phyloP scores from a whole-genome alignment of 1,140 invertebrate genomes.

The Aricia agestis region DNA sequence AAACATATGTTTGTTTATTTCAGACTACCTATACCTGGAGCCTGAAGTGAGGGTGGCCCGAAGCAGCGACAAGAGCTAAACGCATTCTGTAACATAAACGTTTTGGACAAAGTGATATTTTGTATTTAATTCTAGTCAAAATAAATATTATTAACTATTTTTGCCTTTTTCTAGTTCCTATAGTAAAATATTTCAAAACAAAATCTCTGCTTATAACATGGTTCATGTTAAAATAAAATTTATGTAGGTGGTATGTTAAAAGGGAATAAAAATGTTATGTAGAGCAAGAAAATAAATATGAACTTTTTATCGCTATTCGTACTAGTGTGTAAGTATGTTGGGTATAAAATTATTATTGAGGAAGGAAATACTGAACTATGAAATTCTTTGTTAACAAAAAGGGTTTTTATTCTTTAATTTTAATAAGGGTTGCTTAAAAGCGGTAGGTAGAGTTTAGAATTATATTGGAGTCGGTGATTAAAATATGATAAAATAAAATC shows the following conservation, averaged over 20 bases:
- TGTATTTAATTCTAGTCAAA: conserved; percentile 12
- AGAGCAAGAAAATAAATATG: conserved; percentile 15
- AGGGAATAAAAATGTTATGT: neutral
- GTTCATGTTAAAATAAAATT: conserved; percentile 1
- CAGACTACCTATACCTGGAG: conserved; percentile 43
- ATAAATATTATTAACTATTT: conserved; percentile 18
- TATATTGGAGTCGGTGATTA: too few species aligned
- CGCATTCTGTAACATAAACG: conserved; percentile 22
- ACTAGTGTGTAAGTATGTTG: conserved; percentile 23
- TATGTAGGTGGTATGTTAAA: neutral
- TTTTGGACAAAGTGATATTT: conserved; percentile 49
- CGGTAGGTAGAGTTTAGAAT: too few species aligned
- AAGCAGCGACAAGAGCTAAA: conserved; percentile 36
- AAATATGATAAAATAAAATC: too few species aligned
- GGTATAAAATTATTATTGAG: neutral
- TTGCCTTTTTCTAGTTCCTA: neutral
- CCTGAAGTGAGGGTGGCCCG: conserved; percentile 37
- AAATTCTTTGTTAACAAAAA: too few species aligned
- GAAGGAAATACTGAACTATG: neutral
- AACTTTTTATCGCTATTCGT: conserved; percentile 21
- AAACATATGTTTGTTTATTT: conserved; percentile 21
- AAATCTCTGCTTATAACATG: neutral
- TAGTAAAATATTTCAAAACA: neutral
- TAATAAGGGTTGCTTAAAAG: too few species aligned
- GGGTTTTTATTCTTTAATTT: too few species aligned